Conservation (phyloP, 2,113 vertebrate genomes). For the Herpetotheres cachinnans region DNA sequence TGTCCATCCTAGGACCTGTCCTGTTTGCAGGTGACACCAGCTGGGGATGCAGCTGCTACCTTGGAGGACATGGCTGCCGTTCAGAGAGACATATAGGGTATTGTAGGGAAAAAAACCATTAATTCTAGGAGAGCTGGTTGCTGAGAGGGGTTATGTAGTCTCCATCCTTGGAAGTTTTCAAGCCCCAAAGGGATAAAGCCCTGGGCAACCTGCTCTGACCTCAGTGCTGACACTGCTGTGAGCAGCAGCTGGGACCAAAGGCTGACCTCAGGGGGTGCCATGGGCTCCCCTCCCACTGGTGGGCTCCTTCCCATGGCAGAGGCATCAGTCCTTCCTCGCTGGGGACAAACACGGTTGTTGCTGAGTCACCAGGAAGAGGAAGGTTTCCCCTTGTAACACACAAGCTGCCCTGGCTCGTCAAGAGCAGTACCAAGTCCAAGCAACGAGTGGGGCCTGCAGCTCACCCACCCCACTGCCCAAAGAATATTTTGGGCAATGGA, state of each 20-base stretch:
- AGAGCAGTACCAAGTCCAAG: neutral
- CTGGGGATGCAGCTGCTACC: neutral
- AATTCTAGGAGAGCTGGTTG: neutral
- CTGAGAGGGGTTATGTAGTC: neutral
- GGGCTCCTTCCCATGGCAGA: neutral
- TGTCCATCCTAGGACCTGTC: neutral
- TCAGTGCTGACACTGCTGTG: neutral
- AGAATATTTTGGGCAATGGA: neutral
- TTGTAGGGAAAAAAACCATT: neutral
- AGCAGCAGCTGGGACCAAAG: neutral
- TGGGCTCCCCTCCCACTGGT: neutral
- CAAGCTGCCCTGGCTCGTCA: neutral
- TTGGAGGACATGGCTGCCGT: neutral
- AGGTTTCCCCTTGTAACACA: neutral
- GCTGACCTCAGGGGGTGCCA: neutral
- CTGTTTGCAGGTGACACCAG: neutral
- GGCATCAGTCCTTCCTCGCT: neutral
- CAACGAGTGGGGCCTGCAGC: neutral
- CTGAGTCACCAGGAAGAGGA: neutral
- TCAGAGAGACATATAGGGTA: neutral
- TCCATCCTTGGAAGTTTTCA: neutral
- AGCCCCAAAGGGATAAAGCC: neutral
- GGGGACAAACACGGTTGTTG: fast-evolving
- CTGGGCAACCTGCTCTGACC: neutral
- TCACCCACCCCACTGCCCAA: neutral